A percentile compares a stretch with the other conserved stretches of the same genome.
Conservation (phyloP, 2,113 vertebrate species). For the Paramisgurnus dabryanus region DNA sequence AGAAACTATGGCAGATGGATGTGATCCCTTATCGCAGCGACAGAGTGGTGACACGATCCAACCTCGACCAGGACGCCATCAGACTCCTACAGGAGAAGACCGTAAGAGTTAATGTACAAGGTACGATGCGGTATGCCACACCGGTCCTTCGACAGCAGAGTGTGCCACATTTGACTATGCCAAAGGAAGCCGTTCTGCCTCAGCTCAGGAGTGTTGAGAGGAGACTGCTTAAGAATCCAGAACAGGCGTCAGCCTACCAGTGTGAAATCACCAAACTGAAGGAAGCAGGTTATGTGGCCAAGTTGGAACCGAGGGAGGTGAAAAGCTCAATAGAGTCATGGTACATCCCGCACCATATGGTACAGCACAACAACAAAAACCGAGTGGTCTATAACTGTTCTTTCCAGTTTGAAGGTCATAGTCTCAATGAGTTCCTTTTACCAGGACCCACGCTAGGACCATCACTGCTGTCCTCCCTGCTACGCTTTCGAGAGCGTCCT, state of each 20-base stretch:
- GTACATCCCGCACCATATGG: background rate
- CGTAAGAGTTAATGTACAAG: background rate
- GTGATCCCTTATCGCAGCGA: background rate
- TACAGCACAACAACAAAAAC: background rate
- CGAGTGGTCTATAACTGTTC: background rate
- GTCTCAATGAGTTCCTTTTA: background rate
- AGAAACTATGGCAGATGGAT: slow-evolving; percentile 1
- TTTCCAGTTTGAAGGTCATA: background rate
- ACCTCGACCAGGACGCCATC: background rate
- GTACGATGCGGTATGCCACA: background rate
- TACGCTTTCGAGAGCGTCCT: background rate
- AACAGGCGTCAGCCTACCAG: background rate
- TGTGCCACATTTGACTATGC: background rate
- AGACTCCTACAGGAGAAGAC: slow-evolving; percentile 5
- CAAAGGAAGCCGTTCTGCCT: background rate
- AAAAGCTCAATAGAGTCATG: background rate
- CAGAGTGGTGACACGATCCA: background rate
- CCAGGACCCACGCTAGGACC: background rate
- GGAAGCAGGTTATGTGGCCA: background rate
- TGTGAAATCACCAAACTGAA: background rate
- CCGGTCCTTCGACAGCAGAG: background rate
- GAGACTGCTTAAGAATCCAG: background rate
- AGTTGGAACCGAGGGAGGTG: background rate
- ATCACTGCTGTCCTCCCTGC: background rate
- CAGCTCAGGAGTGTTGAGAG: background rate